Conservation (phyloP, 2,888 invertebrate species). For the Frankliniella intonsa region DNA sequence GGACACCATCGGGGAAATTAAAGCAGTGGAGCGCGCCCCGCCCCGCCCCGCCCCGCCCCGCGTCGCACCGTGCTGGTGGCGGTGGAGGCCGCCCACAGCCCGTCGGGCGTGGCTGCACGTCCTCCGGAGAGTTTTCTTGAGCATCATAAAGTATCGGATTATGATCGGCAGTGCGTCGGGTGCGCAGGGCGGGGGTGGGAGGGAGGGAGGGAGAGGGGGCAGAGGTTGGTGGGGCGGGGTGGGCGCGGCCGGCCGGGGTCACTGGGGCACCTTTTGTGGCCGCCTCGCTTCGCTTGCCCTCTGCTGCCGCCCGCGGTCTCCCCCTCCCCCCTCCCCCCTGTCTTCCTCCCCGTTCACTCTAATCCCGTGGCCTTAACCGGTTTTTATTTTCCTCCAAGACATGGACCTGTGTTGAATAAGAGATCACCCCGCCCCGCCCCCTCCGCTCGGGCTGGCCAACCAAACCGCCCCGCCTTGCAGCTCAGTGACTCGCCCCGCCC, state of each 20-base stretch:
- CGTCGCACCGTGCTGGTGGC: no score
- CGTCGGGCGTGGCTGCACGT: not conserved
- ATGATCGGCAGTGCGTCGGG: not conserved
- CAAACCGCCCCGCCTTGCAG: no score
- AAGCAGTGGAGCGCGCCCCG: not conserved
- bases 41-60: not conserved
- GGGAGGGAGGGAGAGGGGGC: not conserved
- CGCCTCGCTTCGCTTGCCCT: not conserved
- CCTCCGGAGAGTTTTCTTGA: no score
- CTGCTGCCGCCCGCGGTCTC: not conserved
- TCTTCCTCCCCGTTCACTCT: not conserved
- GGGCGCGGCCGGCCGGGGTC: not conserved
- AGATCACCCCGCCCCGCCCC: not conserved
- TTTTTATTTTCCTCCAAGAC: conserved; percentile 22
- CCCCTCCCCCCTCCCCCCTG: not conserved
- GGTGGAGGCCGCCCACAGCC: not conserved
- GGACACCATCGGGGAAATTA: no score
- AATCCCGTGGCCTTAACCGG: conserved; percentile 9
- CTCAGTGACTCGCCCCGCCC: no score
- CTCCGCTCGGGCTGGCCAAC: no score
- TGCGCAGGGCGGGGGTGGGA: no score
- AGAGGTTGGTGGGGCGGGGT: not conserved
- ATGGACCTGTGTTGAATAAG: conserved; percentile 20
- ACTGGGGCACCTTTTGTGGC: not conserved
- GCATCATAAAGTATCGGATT: not conserved